Conservation (phyloP, 2,113 vertebrate species). For the Sinosuthora webbiana region DNA sequence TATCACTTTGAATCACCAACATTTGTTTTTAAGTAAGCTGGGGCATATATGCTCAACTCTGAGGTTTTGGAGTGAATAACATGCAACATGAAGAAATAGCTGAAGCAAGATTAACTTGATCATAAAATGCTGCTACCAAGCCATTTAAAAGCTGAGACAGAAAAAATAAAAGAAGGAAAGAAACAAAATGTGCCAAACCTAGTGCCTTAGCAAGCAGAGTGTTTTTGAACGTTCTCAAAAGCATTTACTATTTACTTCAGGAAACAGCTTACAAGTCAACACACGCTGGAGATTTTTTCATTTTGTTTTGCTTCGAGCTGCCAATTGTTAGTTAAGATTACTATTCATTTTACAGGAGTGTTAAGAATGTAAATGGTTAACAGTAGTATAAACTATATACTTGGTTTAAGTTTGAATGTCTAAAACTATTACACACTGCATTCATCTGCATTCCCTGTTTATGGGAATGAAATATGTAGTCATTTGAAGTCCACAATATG, state of each 20-base stretch:
- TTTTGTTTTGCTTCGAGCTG: constrained; percentile 39
- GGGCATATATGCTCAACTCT: not conserved
- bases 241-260: constrained; percentile 51
- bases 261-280: constrained; percentile 43
- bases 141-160: not conserved
- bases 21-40: not conserved
- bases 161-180: not conserved
- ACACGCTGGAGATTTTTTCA: not conserved
- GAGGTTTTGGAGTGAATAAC: not conserved
- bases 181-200: not conserved
- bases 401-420: constrained; percentile 75
- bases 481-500: constrained; percentile 84
- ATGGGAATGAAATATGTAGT: constrained; percentile 83
- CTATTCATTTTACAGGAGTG: constrained; percentile 69
- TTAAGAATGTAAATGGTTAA: constrained; percentile 79
- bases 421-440: constrained; percentile 76
- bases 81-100: not conserved
- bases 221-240: not conserved
- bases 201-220: not conserved
- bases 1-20: not conserved
- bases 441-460: constrained; percentile 81
- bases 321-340: constrained; percentile 69
- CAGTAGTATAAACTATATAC: constrained; percentile 72
- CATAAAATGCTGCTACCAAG: not conserved
- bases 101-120: not conserved